These are phyloP conservation scores for Silurus meridionalis DNA, from an alignment of 2,113 vertebrate species.

Conservation along the genomic window DNA sequence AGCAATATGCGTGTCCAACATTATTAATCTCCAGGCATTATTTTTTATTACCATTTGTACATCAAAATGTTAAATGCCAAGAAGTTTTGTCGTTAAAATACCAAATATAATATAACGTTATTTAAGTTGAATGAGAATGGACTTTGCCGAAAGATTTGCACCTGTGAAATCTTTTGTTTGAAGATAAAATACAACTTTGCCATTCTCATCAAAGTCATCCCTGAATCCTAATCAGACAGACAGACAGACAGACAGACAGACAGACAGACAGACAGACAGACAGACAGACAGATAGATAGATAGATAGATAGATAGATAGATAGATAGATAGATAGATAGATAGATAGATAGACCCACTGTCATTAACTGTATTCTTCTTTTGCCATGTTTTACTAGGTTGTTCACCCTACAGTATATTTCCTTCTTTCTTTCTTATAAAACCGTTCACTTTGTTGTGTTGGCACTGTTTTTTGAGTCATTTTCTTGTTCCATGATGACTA, in stretches of 20 bases:
- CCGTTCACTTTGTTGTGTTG: neutral
- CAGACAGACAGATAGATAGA: too few species aligned
- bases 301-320: too few species aligned
- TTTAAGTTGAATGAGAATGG: neutral
- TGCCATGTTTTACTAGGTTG: too few species aligned
- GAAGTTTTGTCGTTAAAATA: neutral
- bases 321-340: too few species aligned
- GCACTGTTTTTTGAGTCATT: neutral
- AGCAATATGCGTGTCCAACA: neutral
- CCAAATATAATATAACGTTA: neutral
- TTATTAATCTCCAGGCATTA: neutral
- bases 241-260: too few species aligned
- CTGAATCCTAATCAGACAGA: too few species aligned
- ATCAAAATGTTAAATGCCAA: constrained; percentile 9
- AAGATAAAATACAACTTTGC: neutral
- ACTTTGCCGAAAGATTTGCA: neutral
- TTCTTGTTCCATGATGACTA: neutral
- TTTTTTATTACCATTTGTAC: neutral
- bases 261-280: too few species aligned
- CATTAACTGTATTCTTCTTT: too few species aligned
- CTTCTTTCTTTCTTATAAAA: neutral
- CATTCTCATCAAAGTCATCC: neutral
- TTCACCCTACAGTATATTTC: too few species aligned
- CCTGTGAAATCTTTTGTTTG: neutral
- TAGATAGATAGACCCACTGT: too few species aligned